These are phyloP conservation scores for Amphimedon queenslandica DNA, from an alignment of 37 sponge, comb jelly and placozoan genomes.

Conservation along the genomic window DNA sequence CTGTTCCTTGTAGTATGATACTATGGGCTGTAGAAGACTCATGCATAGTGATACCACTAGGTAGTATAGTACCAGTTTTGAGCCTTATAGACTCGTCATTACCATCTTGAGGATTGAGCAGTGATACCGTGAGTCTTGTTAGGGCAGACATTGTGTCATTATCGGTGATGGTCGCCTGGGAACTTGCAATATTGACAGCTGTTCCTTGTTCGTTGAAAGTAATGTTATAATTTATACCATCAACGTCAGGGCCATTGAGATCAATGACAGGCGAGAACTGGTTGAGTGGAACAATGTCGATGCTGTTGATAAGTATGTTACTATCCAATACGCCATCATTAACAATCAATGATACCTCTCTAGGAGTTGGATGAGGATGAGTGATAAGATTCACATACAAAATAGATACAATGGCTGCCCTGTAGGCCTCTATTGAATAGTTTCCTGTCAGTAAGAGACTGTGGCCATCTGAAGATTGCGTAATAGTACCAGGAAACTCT, in stretches of 20 bases:
- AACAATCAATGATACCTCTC: conserved; percentile 36
- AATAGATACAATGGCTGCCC: conserved; percentile 18
- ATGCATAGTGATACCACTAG: not conserved
- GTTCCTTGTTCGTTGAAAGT: conserved; percentile 46
- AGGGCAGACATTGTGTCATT: conserved; percentile 11
- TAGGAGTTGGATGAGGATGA: conserved; percentile 33
- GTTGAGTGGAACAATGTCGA: conserved; percentile 45
- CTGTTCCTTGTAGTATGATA: conserved; percentile 5
- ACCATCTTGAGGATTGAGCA: conserved; percentile 38
- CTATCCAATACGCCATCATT: conserved; percentile 41
- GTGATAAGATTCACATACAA: conserved; percentile 48
- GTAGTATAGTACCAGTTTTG: not conserved
- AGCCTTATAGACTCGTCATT: conserved; percentile 3
- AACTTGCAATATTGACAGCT: conserved; percentile 25
- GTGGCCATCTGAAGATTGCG: not conserved
- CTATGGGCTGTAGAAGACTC: conserved; percentile 12
- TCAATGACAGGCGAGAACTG: conserved; percentile 65
- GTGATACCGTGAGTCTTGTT: conserved; percentile 18
- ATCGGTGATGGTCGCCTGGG: conserved; percentile 38
- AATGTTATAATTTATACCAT: conserved; percentile 20
- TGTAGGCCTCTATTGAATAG: conserved; percentile 28
- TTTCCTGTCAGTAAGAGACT: conserved; percentile 30
- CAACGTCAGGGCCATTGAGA: conserved; percentile 44
- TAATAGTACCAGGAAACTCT: conserved; percentile 29
- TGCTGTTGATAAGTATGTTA: conserved; percentile 22